Conservation (phyloP, 2,113 vertebrate genomes). For the Alethe castanea region DNA sequence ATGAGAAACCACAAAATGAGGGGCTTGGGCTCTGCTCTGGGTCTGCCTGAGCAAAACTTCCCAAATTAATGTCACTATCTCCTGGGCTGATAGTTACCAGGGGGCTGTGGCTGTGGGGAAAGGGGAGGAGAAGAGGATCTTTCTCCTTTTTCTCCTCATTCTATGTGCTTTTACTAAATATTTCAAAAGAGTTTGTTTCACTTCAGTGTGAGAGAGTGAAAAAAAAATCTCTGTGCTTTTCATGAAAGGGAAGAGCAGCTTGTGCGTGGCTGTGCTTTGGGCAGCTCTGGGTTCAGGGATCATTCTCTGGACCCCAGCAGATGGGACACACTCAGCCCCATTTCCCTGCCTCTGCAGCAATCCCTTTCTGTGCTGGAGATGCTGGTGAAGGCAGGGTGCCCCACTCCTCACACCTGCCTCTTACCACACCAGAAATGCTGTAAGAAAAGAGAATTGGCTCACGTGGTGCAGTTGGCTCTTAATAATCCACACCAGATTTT, state of each 20-base stretch:
- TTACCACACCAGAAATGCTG: rapidly evolving
- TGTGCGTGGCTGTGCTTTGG: background rate
- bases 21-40: background rate
- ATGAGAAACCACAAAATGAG: background rate
- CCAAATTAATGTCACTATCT: background rate
- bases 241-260: background rate
- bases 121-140: background rate
- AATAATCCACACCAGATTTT: background rate
- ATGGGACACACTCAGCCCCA: background rate
- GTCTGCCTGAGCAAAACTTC: background rate
- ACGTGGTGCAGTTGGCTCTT: background rate
- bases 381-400: background rate
- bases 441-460: background rate
- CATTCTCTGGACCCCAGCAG: background rate
- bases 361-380: background rate
- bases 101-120: background rate
- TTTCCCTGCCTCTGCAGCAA: background rate
- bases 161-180: background rate
- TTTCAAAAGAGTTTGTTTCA: background rate
- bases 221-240: background rate
- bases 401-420: background rate
- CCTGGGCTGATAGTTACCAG: rapidly evolving
- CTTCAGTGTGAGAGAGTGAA: background rate
- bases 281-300: background rate
- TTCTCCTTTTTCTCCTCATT: background rate